Percentiles rank a stretch among this genome's conserved stretches.
These are phyloP conservation scores for Apocrypta bakeri DNA, from an alignment of 1,140 invertebrate genomes.

Conservation along the genomic window DNA sequence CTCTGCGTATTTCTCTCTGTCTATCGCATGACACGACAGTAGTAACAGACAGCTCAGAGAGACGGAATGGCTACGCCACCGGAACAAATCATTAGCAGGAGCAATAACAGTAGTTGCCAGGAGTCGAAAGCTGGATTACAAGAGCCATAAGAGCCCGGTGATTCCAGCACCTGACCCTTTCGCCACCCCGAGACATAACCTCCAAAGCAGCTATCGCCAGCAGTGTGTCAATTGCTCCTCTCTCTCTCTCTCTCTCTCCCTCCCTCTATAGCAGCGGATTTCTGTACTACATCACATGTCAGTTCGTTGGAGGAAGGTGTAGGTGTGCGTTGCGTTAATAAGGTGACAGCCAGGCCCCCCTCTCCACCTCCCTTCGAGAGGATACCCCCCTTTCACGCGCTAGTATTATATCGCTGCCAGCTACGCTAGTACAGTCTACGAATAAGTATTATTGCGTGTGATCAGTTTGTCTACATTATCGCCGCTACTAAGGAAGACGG, in stretches of 20 bases:
- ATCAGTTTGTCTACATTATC: conserved; percentile 8
- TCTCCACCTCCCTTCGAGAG: background rate
- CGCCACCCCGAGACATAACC: conserved; percentile 23
- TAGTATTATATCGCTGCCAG: background rate
- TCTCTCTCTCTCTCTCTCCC: too few species aligned
- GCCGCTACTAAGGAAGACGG: conserved; percentile 6
- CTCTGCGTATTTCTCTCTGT: too few species aligned
- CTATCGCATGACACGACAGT: background rate
- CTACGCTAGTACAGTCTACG: too few species aligned
- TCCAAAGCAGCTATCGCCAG: conserved; percentile 25
- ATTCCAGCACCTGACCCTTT: conserved; percentile 27
- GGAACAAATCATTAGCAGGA: too few species aligned
- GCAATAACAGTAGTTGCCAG: too few species aligned
- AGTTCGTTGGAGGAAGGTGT: conserved; percentile 25
- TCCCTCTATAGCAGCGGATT: too few species aligned
- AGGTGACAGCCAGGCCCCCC: conserved; percentile 36
- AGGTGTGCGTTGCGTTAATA: conserved; percentile 46
- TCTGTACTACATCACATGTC: background rate
- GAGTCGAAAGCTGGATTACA: too few species aligned
- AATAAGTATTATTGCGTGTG: conserved; percentile 2
- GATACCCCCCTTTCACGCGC: background rate
- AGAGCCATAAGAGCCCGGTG: background rate
- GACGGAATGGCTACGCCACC: background rate
- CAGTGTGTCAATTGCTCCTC: conserved; percentile 30
- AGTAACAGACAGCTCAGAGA: background rate